Percentiles rank a stretch among this genome's conserved stretches.
phyloP scores from a whole-genome alignment of 2,888 invertebrate genomes.

The Spisula subtruncata region DNA sequence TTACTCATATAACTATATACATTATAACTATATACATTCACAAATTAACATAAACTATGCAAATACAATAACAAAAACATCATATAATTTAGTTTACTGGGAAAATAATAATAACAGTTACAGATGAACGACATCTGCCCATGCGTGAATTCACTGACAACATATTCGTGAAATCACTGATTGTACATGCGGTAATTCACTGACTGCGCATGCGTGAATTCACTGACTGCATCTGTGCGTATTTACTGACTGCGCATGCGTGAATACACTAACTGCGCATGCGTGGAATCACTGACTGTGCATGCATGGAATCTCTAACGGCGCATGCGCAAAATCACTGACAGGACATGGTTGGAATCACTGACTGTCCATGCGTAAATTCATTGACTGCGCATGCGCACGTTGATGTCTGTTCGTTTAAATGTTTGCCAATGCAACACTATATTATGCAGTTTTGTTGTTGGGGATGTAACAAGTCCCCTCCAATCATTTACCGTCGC shows the following conservation, averaged over 20 bases:
- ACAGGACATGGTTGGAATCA: no score
- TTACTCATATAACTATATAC: not conserved
- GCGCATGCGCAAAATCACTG: no score
- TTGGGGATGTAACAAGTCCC: not conserved
- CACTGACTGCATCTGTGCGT: no score
- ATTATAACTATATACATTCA: not conserved
- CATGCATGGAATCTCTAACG: no score
- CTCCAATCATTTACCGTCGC: not conserved
- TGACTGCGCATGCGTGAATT: not conserved
- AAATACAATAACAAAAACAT: not conserved
- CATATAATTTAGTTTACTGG: not conserved
- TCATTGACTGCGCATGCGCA: conserved; percentile 5
- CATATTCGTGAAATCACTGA: no score
- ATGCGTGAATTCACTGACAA: not conserved
- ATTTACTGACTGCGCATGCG: not conserved
- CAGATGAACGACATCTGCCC: not conserved
- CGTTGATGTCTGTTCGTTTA: not conserved
- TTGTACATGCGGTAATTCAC: not conserved
- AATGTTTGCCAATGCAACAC: no score
- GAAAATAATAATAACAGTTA: not conserved
- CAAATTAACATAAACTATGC: conserved; percentile 5
- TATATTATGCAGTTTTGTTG: not conserved
- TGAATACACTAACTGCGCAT: not conserved
- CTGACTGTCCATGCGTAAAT: not conserved
- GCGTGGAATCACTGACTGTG: not conserved